These are phyloP conservation scores for Amiota minor DNA, from an alignment of 2,888 invertebrate genomes.

Conservation along the genomic window DNA sequence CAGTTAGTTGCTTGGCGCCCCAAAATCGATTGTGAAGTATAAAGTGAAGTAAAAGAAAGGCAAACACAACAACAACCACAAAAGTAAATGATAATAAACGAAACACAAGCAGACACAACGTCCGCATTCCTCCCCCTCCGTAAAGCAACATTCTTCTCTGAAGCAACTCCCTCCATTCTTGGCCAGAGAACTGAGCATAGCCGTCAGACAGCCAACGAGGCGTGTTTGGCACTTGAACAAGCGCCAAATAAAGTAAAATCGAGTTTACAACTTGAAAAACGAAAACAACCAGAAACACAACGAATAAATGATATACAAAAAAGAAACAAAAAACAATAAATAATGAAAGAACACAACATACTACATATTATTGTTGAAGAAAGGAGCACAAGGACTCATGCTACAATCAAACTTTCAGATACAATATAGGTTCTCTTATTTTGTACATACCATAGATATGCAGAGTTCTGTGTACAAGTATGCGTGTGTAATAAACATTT, in stretches of 20 bases:
- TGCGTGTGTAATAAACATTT: slow-evolving; percentile 22
- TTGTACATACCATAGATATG: background rate
- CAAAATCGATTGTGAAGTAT: slow-evolving; percentile 67
- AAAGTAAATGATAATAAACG: background rate
- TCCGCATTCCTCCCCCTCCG: background rate
- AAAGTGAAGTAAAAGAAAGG: slow-evolving; percentile 43
- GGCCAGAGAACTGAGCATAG: no score
- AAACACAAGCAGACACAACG: background rate
- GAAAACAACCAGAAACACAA: background rate
- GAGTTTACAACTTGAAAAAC: background rate
- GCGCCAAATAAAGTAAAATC: slow-evolving; percentile 24
- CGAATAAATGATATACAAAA: background rate
- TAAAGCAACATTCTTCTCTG: background rate
- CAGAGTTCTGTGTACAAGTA: background rate
- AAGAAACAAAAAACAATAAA: slow-evolving; percentile 17
- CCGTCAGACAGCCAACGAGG: slow-evolving; percentile 2
- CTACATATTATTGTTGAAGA: background rate
- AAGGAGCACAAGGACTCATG: slow-evolving; percentile 15
- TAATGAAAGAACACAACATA: slow-evolving; percentile 3
- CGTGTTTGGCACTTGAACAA: slow-evolving; percentile 20
- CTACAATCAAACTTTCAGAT: no score
- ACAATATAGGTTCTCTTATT: background rate
- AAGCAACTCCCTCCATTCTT: no score
- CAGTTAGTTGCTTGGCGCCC: slow-evolving; percentile 56
- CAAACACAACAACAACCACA: slow-evolving; percentile 16